Base-by-base conservation (phyloP, 1,140 invertebrate genomes). In the Adelges cooleyi region DNA sequence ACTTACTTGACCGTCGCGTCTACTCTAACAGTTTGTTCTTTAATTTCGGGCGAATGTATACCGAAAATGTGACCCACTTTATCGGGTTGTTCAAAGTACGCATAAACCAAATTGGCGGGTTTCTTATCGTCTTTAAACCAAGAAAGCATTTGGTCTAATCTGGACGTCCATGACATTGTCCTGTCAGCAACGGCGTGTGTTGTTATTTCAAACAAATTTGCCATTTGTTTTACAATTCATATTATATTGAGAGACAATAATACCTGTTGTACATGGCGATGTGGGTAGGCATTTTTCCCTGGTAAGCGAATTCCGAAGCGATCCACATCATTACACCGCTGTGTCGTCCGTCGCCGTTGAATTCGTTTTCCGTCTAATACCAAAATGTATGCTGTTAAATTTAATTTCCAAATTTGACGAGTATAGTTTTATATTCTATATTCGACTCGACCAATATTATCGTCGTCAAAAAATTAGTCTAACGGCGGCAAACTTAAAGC, bases 21-120 rank as follows among this genome's bases (percentile, higher is more conserved):
- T 15, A 85, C 70, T 68, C 75, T 71, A 53, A 70, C 67, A 10
- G 86, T 73, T 62, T 81, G 69, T 17, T 78, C 67, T 62, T 77
- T 75, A 27, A 81, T 77, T 66, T 76, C 59, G 2, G 66, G 44
- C 50, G 75, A 75, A 29, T 77, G 71, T 18, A 75, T 75, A 38
- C 82, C 82, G 67, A 74, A 75, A 0, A 62, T 72, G 69, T 84
- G 82, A 3, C 75, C 83, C 66, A 77, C 75, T 6, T 73, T 72
- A 72, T 89, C 87, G 1, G 86, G 86, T 71, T 88, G 81, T 69
- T 87, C 80, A 69, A 87, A 83, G 71, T 90, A 90, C 15, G 87
- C 42, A 70, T 85, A 77, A 6, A 86, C 80, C 53, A 87, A 75
- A 73, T 84, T 82, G 3, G 81, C 79, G 27, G 82, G 79, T 51